Evolutionary conservation across 2,113 vertebrate species (phyloP), one percentile per base, ranked within the genome.

Genomic region (Ptilorrhoa leucosticta): DNA sequence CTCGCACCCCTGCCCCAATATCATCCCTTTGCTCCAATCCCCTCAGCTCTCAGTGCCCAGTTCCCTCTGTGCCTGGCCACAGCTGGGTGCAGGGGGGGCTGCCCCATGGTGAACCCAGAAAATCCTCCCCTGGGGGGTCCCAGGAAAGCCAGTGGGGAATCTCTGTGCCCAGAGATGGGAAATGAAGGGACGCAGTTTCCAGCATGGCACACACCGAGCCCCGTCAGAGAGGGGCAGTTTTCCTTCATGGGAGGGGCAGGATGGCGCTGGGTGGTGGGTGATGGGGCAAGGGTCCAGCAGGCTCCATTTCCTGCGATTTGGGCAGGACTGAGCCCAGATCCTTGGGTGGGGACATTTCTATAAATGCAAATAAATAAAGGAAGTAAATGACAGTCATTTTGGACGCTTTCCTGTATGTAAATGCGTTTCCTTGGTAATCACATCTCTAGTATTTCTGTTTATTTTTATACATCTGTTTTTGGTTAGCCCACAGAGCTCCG

Each of bases 351-450:
- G 93, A 68, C 91, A 79, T 48, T 91, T 60, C 83, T 89, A 84
- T 56, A 89, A 92, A 92, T 87, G 73, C 2, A 24, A 82, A 91
- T 86, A 93, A 94, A 87, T 94, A 87, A 84, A 91, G 93, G 91
- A 95, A 96, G 93, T 84, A 68, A 90, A 64, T 75, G 95, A 75
- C 93, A 89, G 91, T 92, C n/a, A 19, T 89, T 95, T 94, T 96
- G 96, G 95, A 91, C 37, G 11, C 94, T 94, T 95, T 94, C 95
- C 94, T 96, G 56, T 94, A 96, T 96, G 89, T 28, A 95, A 95
- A 95, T 97, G 94, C 28, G 96, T 97, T 95, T 97, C 96, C 96
- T 97, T 96, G 96, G 96, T 96, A 96, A 97, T 97, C 93, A 87
- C 94, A 94, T 94, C 94, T 91, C 93, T 89, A 91, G 93, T 95